Base-by-base conservation (phyloP, 2,888 invertebrate species). In the Onthophagus sagittarius region DNA sequence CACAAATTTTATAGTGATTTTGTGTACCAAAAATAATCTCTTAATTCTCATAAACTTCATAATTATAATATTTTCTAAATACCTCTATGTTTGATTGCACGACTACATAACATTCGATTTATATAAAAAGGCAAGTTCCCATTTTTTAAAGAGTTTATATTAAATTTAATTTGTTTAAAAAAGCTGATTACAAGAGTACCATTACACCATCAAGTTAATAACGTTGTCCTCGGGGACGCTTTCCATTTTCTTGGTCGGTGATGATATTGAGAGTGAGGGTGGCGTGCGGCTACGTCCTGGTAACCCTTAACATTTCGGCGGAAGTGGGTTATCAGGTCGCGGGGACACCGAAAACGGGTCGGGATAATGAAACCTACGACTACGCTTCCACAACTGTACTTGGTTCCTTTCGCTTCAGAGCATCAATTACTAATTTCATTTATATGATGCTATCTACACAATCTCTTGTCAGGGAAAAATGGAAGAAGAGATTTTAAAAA, bases 301-400 rank as follows among this genome's bases (percentile, higher is more conserved):
- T 63, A 63, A 63, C 63, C 63, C 15, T 63, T 63, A 63, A 63
- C 63, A 63, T 63, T 63, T 63, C 7, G 15, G 15, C 63, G 15
- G 15, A 63, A 63, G 15, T 63, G 15, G 63, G 63, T 63, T 14
- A 63, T 13, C 7, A 14, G 63, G 63, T 63, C 63, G 63, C 63
- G 7, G 9, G 39, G 53, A 64, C 65, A 62, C 69, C 72, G 72
- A 69, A 71, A 72, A 74, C 74, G 71, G 39, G 7, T 11, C 39
- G 9, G 39, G 39, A 53, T 53, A 53, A 53, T 53, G 39, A 53
- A 53, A 53, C 9, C 39, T 53, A 53, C 39, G 39, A 53, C 39
- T 53, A 11, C 39, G 39, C 39, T 23, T 23, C 23, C 39, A 7
- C 39, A 53, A 53, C 9, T 53, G 2, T 9, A 53, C 39, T 53